Evolutionary conservation across 64 coral and sea anemone genomes (phyloP), one percentile per base, ranked within the genome.

Genomic region (Dendrophyllia cribrosa): DNA sequence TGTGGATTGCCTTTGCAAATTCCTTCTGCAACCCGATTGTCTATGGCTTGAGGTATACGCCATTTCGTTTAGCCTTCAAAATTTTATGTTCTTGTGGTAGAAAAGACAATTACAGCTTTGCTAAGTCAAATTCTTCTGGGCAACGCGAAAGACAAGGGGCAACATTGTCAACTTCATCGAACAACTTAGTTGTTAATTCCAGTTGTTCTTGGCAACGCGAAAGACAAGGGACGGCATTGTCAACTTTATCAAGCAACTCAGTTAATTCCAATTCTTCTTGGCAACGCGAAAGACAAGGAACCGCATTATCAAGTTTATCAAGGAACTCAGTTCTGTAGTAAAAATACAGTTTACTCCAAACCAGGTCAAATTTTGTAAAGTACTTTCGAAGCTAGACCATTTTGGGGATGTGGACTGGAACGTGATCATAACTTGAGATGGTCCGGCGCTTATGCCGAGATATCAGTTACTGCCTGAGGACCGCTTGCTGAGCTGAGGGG

Each of bases 1-100:
- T 88, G 45, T 98, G 96, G 96, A 19, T 98, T 13, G 96, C 74
- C 4, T 98, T 96, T 76, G 82, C 93, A 5, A 98, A 98, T 68
- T 95, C 93, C 4, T 98, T 90, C 46, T 90, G 90, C 13, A 98
- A 98, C 80, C 96, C 96, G 15, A 59, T 98, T 17, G 52, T 98
- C 22, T 98, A 98, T 63, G 89, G 90, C 20, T 46, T 95, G 48
- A 82, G 96, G 47, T 93, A 96, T 74, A 51, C 70, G n/a, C 74
- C 86, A 44, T 96, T 98, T 58, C 91, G 88, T 26, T 91, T 90
- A 26, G 96, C 96, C 5, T 98, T 96, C 53, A 93, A 93, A 58
- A 47, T 43, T 11, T 73, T 98, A 16, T 89, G 70, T 15, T 70
- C 7, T 22, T 77, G 49, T 25, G 20, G 48, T 4, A 11, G 9